Evolutionary conservation across 2,888 invertebrate genomes (phyloP).

Genomic region (Ormyrus thymus): DNA sequence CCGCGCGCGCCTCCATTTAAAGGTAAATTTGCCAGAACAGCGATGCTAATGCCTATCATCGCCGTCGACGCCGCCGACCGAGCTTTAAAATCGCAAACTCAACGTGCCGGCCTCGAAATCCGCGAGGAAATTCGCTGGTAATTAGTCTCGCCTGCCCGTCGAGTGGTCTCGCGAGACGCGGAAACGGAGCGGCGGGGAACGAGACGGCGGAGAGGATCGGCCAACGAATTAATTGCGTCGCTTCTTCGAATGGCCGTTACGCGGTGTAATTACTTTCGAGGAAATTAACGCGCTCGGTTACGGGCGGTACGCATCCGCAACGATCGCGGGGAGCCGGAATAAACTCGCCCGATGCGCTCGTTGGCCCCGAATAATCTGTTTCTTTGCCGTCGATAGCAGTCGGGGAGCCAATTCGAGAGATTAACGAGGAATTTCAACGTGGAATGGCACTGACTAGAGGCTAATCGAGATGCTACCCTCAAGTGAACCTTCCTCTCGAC

Average conservation of each 20-base stretch:
- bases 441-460: constrained; percentile 15
- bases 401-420: constrained; percentile 7
- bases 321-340: constrained; percentile 16
- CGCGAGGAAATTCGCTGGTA: constrained; percentile 9
- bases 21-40: too few species aligned
- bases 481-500: constrained; percentile 14
- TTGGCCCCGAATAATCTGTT: constrained; percentile 15
- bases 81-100: too few species aligned
- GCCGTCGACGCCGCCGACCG: too few species aligned
- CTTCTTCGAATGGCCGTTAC: constrained; percentile 31
- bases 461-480: constrained; percentile 19
- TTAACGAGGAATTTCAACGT: constrained; percentile 20
- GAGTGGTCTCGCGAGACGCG: not conserved
- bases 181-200: not conserved
- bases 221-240: constrained; percentile 35
- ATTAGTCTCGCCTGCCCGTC: constrained; percentile 16
- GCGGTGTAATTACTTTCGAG: constrained; percentile 39
- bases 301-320: constrained; percentile 7
- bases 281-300: constrained; percentile 27
- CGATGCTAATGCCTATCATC: too few species aligned
- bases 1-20: too few species aligned
- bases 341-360: constrained; percentile 28
- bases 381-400: constrained; percentile 1
- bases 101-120: not conserved
- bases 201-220: not conserved